Base-by-base conservation (phyloP, 2,888 invertebrate species). In the Eurytoma californica region DNA sequence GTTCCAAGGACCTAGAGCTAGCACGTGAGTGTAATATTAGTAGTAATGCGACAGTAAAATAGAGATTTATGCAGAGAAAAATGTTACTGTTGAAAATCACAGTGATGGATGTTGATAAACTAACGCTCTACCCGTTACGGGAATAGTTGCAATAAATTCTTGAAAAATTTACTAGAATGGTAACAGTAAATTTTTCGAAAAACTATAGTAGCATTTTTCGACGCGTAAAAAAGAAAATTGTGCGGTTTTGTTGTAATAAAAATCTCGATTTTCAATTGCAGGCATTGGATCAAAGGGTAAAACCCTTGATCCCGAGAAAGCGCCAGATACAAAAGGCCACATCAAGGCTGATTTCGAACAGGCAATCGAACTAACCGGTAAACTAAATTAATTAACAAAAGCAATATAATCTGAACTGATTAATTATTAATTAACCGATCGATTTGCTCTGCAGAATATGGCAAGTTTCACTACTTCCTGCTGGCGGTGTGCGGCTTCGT, bases 401-500 rank as follows among this genome's bases (percentile, higher is more conserved):
- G 1, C 14, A 49, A 24, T 1, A 39, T 1, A 39, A 39, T 39
- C 39, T 3, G 3, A 0, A 3, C 30, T 30, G 2, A 30, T 30
- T 3, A 28, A 53, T 1, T 13, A 7, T 53, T 7, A 1, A 28
- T 70, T 3, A 13, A 16, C 18, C 7, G 9, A 1, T 14, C 60
- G 0, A 3, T 47, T 47, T 7, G 3, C 16, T 60, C 9, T 4
- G 16, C 90, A 95, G 95, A 95, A 88, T 95, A 95, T 94, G 96
- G 96, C 88, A 94, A 95, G 91, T 97, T 97, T 91, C 97, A 97
- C 91, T 96, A 96, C 91, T 92, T 96, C 88, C 93, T 97, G 90
- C 92, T 97, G 92, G 94, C 95, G 89, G 95, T 97, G 91, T 97
- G 97, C 92, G 97, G 97, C 86, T 95, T 97, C 92, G 97, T 97